Conservation (phyloP, 2,113 vertebrate genomes). For the Actenoides hombroni region DNA sequence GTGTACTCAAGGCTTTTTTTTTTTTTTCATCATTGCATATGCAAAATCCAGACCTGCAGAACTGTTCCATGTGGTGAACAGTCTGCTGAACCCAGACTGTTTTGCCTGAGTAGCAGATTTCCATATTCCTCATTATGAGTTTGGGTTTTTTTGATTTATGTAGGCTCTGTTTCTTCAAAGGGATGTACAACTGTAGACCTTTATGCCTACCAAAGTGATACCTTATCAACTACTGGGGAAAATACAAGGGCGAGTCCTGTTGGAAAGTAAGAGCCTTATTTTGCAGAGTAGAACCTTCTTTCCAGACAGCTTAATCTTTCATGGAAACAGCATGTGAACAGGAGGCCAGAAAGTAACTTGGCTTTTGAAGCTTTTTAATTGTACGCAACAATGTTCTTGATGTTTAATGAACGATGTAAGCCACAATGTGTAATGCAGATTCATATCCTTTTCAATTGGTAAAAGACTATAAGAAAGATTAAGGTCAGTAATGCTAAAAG, state of each 20-base stretch:
- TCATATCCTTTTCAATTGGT: background rate
- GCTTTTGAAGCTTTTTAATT: background rate
- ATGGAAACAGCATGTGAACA: background rate
- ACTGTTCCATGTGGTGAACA: slow-evolving; percentile 60
- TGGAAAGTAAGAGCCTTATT: background rate
- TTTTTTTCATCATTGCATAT: background rate
- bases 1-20: background rate
- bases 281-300: background rate
- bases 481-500: background rate
- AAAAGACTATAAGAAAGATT: background rate
- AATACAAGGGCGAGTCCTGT: background rate
- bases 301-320: background rate
- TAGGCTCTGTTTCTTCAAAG: slow-evolving; percentile 47
- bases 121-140: slow-evolving; percentile 42
- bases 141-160: slow-evolving; percentile 12
- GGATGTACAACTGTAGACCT: background rate
- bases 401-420: background rate
- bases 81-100: slow-evolving; percentile 63
- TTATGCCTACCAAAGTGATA: background rate
- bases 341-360: background rate
- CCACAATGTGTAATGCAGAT: background rate
- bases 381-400: background rate
- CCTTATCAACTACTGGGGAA: background rate
- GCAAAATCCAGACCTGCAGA: slow-evolving; percentile 57
- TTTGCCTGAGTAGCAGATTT: slow-evolving; percentile 66